Percentiles rank a stretch among this genome's conserved stretches.
phyloP scores from a whole-genome alignment of 1,140 invertebrate genomes.

The Eriosoma lanigerum region DNA sequence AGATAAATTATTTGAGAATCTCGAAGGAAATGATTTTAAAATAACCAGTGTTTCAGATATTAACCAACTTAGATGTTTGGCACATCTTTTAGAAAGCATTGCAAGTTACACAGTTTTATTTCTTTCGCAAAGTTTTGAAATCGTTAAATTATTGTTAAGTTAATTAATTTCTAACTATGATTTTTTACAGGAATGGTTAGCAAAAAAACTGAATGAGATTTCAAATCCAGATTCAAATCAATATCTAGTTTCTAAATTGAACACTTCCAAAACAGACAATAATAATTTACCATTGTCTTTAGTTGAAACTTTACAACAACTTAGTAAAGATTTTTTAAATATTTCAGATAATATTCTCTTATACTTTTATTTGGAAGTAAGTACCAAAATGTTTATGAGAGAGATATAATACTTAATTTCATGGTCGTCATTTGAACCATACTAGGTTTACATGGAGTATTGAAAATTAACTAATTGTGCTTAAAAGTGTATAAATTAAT shows the following conservation, averaged over 20 bases:
- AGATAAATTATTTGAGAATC: conserved; percentile 84
- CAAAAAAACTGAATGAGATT: conserved; percentile 59
- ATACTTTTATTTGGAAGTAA: conserved; percentile 86
- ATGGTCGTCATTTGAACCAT: no score
- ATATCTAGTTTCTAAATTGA: conserved; percentile 40
- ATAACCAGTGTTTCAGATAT: conserved; percentile 83
- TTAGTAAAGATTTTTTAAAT: conserved; percentile 82
- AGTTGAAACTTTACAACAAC: conserved; percentile 56
- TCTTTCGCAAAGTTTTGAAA: no score
- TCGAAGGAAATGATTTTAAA: conserved; percentile 81
- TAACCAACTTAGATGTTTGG: conserved; percentile 76
- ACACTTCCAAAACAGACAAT: conserved; percentile 27
- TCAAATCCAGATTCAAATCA: conserved; percentile 45
- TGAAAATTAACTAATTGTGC: no score
- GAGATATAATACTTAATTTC: no score
- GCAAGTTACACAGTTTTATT: conserved; percentile 60
- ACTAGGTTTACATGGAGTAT: no score
- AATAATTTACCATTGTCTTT: conserved; percentile 49
- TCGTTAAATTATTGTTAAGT: not conserved
- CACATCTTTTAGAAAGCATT: conserved; percentile 89
- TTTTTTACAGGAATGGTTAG: conserved; percentile 69
- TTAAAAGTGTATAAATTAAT: no score
- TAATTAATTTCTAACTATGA: no score
- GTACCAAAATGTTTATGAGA: not conserved
- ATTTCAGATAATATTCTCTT: conserved; percentile 87